Conservation (phyloP, 2,797 vertebrate genomes). For the Malacoraja senta region DNA sequence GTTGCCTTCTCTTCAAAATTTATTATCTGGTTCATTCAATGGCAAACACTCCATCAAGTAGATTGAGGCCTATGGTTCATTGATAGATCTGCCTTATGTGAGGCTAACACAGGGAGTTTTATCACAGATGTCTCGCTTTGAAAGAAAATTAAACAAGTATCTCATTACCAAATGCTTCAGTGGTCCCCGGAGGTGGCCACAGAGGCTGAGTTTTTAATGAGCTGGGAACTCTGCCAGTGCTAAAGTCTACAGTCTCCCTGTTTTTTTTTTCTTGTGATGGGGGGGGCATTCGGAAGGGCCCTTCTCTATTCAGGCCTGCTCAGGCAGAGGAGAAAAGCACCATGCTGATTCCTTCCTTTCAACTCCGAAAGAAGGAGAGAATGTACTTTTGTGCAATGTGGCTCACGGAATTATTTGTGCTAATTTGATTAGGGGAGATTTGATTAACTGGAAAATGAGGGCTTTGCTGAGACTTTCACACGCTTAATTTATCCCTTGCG, state of each 20-base stretch:
- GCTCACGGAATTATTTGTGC: slow-evolving; percentile 99
- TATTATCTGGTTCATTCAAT: slow-evolving; percentile 98
- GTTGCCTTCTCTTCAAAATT: slow-evolving; percentile 93
- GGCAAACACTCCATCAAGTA: slow-evolving; percentile 98
- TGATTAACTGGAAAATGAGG: slow-evolving; percentile 99
- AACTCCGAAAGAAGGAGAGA: slow-evolving; percentile 88
- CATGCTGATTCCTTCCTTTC: slow-evolving; percentile 90
- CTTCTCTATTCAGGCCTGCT: slow-evolving; percentile 86
- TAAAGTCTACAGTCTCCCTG: slow-evolving; percentile 92
- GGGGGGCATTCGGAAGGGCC: slow-evolving; percentile 74
- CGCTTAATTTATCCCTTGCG: slow-evolving; percentile 99
- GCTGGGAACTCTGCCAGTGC: slow-evolving; percentile 97
- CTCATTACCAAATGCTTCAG: slow-evolving; percentile 99
- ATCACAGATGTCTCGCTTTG: slow-evolving; percentile 99
- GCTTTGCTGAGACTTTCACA: slow-evolving; percentile 99
- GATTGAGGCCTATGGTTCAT: slow-evolving; percentile 89
- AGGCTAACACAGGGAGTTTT: slow-evolving; percentile 77
- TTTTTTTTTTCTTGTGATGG: slow-evolving; percentile 65
- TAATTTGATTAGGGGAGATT: slow-evolving; percentile 99
- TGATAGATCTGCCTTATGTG: slow-evolving; percentile 95
- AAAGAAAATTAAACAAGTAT: slow-evolving; percentile 99
- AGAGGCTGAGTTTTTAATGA: slow-evolving; percentile 98
- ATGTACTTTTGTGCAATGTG: slow-evolving; percentile 96
- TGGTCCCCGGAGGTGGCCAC: slow-evolving; percentile 96
- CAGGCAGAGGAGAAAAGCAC: slow-evolving; percentile 92